Base-by-base conservation (phyloP, 2,888 invertebrate species). In the Rapana venosa region DNA sequence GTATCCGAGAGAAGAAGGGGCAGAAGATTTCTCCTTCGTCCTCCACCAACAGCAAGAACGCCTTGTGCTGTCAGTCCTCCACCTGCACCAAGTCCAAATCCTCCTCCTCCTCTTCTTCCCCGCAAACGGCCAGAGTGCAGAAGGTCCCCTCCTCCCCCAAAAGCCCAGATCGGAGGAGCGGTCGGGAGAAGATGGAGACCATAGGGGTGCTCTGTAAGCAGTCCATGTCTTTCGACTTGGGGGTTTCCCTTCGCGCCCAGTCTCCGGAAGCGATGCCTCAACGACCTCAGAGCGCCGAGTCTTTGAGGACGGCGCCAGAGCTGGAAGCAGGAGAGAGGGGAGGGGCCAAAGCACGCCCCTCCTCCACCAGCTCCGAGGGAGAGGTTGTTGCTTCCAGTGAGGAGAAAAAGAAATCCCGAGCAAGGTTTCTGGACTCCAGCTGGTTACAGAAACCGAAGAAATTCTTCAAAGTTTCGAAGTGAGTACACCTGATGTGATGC, bases 391-490 rank as follows among this genome's bases (percentile, higher is more conserved):
- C 92, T 47, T 90, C 92, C 77, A 90, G 92, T 30, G 93, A 93
- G 70, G 93, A 94, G 70, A 93, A 94, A 91, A 93, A 94, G 90
- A 94, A 93, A 91, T 90, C 92, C 66, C 92, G 92, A 84, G 91
- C 92, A 36, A 93, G 93, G 92, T 94, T 95, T 90, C 92, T 95
- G 87, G 95, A 95, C 86, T 92, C 94, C 86, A 93, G 93, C 88
- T 95, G 95, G 94, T 93, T 95, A 87, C 95, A 95, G 90, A 95
- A 94, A 91, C 94, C 95, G 30, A 95, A 93, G 92, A 94, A 93
- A 91, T 94, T 95, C 91, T 95, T 95, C 93, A 95, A 95, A 94
- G 95, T 95, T 93, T 95, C 95, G 93, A 95, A 95, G 95, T 95
- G 92, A 95, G 95, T 83, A 32, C 22, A 2, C 79, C 5, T 79